Evolutionary conservation across 2,113 vertebrate species (phyloP).

Genomic region (Oenanthe oenanthe): DNA sequence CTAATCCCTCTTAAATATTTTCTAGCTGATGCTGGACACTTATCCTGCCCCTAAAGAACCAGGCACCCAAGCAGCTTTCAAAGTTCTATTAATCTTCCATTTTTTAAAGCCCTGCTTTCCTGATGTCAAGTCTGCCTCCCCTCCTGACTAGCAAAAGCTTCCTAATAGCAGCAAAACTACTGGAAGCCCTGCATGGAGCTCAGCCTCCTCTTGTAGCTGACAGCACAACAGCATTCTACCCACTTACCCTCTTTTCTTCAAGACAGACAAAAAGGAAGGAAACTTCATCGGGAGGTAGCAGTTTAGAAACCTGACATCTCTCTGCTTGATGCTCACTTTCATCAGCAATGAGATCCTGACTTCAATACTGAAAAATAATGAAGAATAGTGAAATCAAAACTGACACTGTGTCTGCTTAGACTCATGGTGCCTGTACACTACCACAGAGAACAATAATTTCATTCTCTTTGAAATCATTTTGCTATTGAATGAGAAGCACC

Average conservation of each 20-base stretch:
- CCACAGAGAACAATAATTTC: background rate
- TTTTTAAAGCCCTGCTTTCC: background rate
- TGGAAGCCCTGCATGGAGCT: background rate
- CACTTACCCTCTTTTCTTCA: background rate
- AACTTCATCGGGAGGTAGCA: background rate
- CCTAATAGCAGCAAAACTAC: slow-evolving; percentile 23
- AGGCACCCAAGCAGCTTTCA: background rate
- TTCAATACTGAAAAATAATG: slow-evolving; percentile 22
- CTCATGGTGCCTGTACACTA: background rate
- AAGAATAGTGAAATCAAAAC: background rate
- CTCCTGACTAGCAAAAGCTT: background rate
- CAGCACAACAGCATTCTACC: slow-evolving; percentile 19
- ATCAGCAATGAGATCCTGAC: slow-evolving; percentile 11
- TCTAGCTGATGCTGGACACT: background rate
- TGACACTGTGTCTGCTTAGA: background rate
- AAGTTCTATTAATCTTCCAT: background rate
- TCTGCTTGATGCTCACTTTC: slow-evolving; percentile 29
- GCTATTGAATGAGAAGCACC: background rate
- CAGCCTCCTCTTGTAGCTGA: background rate
- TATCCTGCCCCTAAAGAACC: background rate
- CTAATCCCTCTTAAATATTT: background rate
- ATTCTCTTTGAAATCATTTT: background rate
- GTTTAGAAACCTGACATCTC: slow-evolving; percentile 50
- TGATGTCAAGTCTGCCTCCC: background rate
- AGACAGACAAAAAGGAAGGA: slow-evolving; percentile 39